These are phyloP conservation scores for Euwallacea fornicatus DNA, from an alignment of 1,140 invertebrate species.

Conservation along the genomic window DNA sequence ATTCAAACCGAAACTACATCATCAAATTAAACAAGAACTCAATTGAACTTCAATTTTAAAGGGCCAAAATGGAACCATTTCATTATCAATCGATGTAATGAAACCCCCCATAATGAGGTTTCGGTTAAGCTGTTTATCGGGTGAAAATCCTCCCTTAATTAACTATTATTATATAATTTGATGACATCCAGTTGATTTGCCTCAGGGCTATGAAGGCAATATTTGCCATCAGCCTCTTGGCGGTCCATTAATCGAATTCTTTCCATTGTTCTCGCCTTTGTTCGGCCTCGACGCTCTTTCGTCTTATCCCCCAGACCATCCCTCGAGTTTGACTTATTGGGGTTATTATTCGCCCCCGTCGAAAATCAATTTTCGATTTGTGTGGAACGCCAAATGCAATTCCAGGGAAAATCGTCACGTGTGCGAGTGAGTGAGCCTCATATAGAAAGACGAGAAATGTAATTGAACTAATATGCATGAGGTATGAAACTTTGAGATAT, in stretches of 20 bases:
- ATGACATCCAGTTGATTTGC: too few relatives aligned
- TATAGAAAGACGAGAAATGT: background rate
- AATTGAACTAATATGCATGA: background rate
- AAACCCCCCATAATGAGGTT: too few relatives aligned
- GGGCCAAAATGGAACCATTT: too few relatives aligned
- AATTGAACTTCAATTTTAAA: too few relatives aligned
- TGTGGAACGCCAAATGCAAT: background rate
- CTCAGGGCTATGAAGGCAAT: background rate
- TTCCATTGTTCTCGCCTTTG: constrained; percentile 2
- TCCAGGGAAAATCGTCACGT: constrained; percentile 5
- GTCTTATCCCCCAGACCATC: background rate
- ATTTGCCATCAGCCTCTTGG: background rate
- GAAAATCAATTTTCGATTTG: constrained; percentile 20
- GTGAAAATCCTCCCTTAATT: too few relatives aligned
- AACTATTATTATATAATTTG: too few relatives aligned
- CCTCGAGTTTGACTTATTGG: constrained; percentile 1
- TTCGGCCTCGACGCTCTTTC: background rate
- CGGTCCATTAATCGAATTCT: constrained; percentile 3
- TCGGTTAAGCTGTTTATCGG: too few relatives aligned
- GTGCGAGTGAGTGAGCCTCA: background rate
- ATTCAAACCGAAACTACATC: too few relatives aligned
- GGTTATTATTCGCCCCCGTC: constrained; percentile 1
- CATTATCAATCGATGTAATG: too few relatives aligned
- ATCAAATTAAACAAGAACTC: too few relatives aligned
- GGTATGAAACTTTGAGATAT: constrained; percentile 6